Conservation (phyloP, 92 coral and sea anemone genomes). For the Scolanthus callimorphus region DNA sequence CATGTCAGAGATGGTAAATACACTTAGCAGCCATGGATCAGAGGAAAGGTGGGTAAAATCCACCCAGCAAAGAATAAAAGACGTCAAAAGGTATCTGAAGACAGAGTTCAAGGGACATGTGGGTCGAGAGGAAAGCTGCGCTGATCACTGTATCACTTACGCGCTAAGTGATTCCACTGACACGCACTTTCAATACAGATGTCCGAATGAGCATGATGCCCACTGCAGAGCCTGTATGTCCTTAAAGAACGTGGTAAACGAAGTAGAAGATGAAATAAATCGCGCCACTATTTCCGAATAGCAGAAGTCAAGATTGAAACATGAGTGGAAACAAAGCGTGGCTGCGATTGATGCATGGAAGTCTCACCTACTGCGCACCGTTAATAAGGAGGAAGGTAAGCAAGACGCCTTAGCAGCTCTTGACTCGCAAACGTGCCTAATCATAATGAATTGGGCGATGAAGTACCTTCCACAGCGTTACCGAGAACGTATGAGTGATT, state of each 20-base stretch:
- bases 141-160: conserved; percentile 46
- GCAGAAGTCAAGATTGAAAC: conserved; percentile 21
- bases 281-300: conserved; percentile 13
- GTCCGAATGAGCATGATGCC: conserved; percentile 23
- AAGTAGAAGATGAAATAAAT: conserved; percentile 19
- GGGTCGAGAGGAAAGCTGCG: conserved; percentile 44
- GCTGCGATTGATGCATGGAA: conserved; percentile 32
- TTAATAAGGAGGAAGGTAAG: conserved; percentile 31
- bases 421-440: conserved; percentile 9
- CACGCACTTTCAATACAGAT: conserved; percentile 14
- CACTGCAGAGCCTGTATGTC: conserved; percentile 39
- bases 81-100: conserved; percentile 48
- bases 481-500: conserved; percentile 21
- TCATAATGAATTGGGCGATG: conserved; percentile 30
- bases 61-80: conserved; percentile 32
- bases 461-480: conserved; percentile 27
- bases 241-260: conserved; percentile 24
- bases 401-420: conserved; percentile 10
- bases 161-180: conserved; percentile 46
- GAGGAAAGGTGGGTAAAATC: conserved; percentile 24
- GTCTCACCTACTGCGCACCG: conserved; percentile 26
- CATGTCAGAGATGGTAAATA: conserved; percentile 19
- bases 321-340: conserved; percentile 41
- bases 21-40: conserved; percentile 29
- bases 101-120: conserved; percentile 52